Percentiles rank a stretch among this genome's conserved stretches.
These are phyloP conservation scores for Seriola dumerili DNA, from an alignment of 2,113 vertebrate species.

Conservation along the genomic window DNA sequence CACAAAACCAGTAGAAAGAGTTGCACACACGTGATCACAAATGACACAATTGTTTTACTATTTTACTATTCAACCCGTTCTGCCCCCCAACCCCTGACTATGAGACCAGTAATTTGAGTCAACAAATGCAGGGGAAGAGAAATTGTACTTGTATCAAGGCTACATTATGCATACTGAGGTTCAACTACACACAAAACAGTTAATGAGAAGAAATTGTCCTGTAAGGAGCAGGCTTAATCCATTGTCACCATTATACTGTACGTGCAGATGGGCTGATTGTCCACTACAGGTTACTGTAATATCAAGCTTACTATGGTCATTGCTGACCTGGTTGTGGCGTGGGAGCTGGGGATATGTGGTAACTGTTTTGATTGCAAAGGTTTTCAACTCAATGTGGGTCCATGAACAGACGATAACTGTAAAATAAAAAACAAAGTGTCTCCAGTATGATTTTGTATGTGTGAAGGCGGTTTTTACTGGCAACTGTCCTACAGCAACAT, in stretches of 20 bases:
- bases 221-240: neutral
- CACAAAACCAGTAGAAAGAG: no score
- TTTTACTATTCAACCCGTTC: no score
- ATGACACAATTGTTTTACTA: no score
- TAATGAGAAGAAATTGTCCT: neutral
- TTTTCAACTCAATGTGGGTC: slow-evolving; percentile 36
- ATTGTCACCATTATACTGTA: neutral
- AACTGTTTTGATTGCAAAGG: slow-evolving; percentile 20
- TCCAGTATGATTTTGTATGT: slow-evolving; percentile 35
- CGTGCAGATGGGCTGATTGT: slow-evolving; percentile 1
- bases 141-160: neutral
- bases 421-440: neutral
- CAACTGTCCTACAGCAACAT: slow-evolving; percentile 68
- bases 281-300: neutral
- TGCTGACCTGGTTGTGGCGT: neutral
- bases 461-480: slow-evolving; percentile 42
- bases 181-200: neutral
- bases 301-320: neutral
- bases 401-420: slow-evolving; percentile 12
- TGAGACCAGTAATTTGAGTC: neutral
- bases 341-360: slow-evolving; percentile 12
- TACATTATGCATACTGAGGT: neutral
- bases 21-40: no score
- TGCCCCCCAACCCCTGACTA: neutral
- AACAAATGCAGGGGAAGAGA: neutral